These are phyloP conservation scores for Eremobia ochroleuca DNA, from an alignment of 2,888 invertebrate species.

Conservation along the genomic window DNA sequence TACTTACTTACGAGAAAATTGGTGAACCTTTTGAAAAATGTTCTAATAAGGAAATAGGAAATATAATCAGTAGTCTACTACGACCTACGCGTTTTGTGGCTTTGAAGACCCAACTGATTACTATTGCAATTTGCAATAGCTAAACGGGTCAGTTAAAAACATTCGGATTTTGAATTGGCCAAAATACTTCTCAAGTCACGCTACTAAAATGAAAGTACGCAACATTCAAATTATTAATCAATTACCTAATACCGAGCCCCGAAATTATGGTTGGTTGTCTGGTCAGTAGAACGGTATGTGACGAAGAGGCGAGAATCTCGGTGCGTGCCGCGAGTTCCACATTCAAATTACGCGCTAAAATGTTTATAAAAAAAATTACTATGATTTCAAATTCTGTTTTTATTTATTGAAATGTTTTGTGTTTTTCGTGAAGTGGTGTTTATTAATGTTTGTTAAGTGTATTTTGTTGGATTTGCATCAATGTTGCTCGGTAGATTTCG, in stretches of 20 bases:
- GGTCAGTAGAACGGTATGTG: conserved; percentile 23
- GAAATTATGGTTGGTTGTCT: conserved; percentile 15
- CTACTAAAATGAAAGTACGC: conserved; percentile 32
- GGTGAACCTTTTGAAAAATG: background rate
- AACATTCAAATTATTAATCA: conserved; percentile 20
- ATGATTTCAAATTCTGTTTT: background rate
- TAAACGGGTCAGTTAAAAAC: background rate
- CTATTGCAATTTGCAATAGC: conserved; percentile 6
- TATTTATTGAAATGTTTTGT: background rate
- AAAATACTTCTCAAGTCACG: conserved; percentile 25
- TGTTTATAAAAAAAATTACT: background rate
- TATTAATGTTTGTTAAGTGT: conserved; percentile 4
- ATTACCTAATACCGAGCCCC: conserved; percentile 36
- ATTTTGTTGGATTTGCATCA: conserved; percentile 34
- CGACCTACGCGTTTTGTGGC: background rate
- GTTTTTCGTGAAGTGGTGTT: conserved; percentile 15
- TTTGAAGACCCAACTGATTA: background rate
- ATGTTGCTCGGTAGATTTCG: conserved; percentile 25
- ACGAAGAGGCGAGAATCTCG: conserved; percentile 20
- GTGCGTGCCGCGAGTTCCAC: conserved; percentile 20
- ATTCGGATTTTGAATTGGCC: conserved; percentile 34
- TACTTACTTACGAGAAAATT: background rate
- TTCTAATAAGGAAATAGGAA: background rate
- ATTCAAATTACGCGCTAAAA: conserved; percentile 39
- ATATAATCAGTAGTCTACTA: background rate